These are phyloP conservation scores for Wiebesia pumilae DNA, from an alignment of 1,140 invertebrate species.

Conservation along the genomic window DNA sequence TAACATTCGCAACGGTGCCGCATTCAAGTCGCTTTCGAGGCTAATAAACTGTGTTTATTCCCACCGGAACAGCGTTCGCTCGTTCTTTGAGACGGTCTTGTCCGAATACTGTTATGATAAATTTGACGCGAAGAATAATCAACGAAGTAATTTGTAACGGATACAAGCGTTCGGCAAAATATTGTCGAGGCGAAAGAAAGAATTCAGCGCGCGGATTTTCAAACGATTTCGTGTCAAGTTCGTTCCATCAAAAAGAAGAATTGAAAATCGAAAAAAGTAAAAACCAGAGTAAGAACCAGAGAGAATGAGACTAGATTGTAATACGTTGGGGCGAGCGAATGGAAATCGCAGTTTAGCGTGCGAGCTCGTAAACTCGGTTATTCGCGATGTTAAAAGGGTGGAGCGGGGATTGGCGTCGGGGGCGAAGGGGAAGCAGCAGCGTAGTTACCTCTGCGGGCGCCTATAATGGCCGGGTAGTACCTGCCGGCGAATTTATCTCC, in stretches of 20 bases:
- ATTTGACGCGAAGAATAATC: not conserved
- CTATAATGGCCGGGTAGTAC: conserved; percentile 64
- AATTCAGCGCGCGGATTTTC: not conserved
- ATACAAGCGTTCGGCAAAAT: not conserved
- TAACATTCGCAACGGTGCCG: no score
- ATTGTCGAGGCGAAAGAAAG: no score
- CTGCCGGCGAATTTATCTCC: conserved; percentile 67
- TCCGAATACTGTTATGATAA: no score
- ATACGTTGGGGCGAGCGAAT: conserved; percentile 45
- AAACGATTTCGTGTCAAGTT: not conserved
- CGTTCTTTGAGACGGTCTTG: no score
- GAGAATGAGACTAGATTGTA: not conserved
- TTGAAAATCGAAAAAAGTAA: not conserved
- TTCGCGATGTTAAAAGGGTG: conserved; percentile 52
- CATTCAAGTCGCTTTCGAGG: no score
- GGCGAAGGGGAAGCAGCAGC: conserved; percentile 10
- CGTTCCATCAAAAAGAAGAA: not conserved
- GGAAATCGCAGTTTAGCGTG: conserved; percentile 55
- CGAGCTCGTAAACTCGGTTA: conserved; percentile 61
- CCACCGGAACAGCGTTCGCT: no score
- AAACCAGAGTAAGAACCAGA: not conserved
- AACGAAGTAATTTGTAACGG: not conserved
- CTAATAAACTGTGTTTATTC: no score
- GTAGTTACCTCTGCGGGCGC: conserved; percentile 47
- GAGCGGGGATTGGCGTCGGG: not conserved